Conservation (phyloP, 1,140 invertebrate species). For the Gryllus bimaculatus region DNA sequence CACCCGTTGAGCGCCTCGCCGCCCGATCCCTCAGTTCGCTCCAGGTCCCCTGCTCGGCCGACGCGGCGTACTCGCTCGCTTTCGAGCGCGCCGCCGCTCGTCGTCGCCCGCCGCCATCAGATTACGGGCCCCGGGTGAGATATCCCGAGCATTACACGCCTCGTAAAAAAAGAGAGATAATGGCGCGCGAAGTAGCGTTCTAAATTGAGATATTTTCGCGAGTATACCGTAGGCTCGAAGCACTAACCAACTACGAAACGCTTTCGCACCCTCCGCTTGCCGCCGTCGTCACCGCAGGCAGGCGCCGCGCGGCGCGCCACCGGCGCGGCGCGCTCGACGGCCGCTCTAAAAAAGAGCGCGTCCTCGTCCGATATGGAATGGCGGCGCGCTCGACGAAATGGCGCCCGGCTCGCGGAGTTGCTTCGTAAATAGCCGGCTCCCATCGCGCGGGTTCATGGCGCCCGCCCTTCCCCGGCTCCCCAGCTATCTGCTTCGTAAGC, state of each 20-base stretch:
- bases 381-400: too few relatives aligned
- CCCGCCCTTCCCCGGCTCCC: too few relatives aligned
- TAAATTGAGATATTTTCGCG: slow-evolving; percentile 1
- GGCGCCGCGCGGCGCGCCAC: too few relatives aligned
- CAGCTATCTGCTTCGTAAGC: too few relatives aligned
- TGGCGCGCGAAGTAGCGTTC: neutral
- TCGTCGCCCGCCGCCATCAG: neutral
- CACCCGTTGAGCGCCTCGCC: too few relatives aligned
- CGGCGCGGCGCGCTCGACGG: neutral
- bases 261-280: neutral
- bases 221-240: neutral
- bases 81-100: neutral
- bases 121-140: neutral
- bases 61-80: neutral
- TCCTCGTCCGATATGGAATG: neutral
- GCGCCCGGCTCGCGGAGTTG: too few relatives aligned
- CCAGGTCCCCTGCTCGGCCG: too few relatives aligned
- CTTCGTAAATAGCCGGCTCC: too few relatives aligned
- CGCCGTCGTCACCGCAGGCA: neutral
- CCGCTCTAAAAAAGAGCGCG: neutral
- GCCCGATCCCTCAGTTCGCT: too few relatives aligned
- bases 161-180: neutral
- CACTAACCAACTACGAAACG: neutral
- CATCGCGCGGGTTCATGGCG: too few relatives aligned
- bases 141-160: neutral